Evolutionary conservation across 2,888 invertebrate genomes (phyloP), one percentile per base, ranked within the genome.

Genomic region (Diaprepes abbreviatus): DNA sequence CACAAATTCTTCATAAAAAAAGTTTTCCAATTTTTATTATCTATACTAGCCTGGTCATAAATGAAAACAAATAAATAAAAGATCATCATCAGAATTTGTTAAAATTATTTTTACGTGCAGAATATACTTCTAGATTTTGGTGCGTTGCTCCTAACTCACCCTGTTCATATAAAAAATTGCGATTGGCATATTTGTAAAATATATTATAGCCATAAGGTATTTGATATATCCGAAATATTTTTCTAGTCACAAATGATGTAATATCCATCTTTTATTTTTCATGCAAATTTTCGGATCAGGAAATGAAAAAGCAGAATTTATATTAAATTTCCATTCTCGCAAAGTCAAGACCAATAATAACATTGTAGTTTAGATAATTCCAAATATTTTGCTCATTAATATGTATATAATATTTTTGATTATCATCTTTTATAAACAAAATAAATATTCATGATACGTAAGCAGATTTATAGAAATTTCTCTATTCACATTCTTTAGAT

Each of bases 341-440:
- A 6, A 28, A 28, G 28, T 28, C 28, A 28, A 28, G 4, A 14
- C n/a, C 2, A 21, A 43, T n/a, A 43, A 43, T n/a, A 43, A 43
- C 14, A 19, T 14, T 38, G 3, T 43, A 19, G 19, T 43, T 17
- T 19, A 19, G 9, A 43, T 12, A 4, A 24, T 45, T 45, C 12
- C 7, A n/a, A 12, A n/a, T 24, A 45, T 6, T 45, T 12, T 9
- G n/a, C 12, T 45, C 12, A 45, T 45, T 45, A 45, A 45, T 24
- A 45, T 45, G 45, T 45, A 45, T 19, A 4, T n/a, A 1, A 45
- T 6, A 45, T 24, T 21, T 45, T 45, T 45, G n/a, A 40, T 9
- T 17, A 16, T 17, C 9, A 17, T 45, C 5, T 40, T 40, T 17
- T 2, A 45, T 45, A 21, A 21, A 45, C 21, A 45, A 45, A 45